A percentile compares a stretch with the other conserved stretches of the same genome.
These are phyloP conservation scores for Gila orcuttii DNA, from an alignment of 2,113 vertebrate species.

Conservation along the genomic window DNA sequence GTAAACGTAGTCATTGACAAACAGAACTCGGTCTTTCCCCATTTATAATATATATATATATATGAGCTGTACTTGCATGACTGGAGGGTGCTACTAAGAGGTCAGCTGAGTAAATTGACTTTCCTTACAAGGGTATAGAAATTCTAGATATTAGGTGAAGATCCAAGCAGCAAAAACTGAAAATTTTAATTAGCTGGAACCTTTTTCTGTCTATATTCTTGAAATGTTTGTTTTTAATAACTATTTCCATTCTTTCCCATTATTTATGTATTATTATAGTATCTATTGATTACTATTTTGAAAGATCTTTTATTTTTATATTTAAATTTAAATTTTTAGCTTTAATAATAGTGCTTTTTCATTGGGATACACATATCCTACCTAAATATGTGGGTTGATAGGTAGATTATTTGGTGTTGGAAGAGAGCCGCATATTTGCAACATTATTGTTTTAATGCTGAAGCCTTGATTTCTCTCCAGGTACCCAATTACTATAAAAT, in stretches of 20 bases:
- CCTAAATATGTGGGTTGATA: background rate
- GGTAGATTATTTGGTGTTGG: background rate
- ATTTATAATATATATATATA: background rate
- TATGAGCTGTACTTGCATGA: background rate
- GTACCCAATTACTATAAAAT: slow-evolving; percentile 99
- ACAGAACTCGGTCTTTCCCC: background rate
- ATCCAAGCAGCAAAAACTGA: too few relatives aligned
- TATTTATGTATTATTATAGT: background rate
- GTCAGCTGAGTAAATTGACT: background rate
- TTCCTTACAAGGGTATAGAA: background rate
- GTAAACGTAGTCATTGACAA: background rate
- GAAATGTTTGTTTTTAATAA: background rate
- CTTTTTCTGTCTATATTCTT: background rate
- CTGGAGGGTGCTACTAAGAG: background rate
- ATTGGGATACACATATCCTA: background rate
- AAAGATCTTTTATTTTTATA: background rate
- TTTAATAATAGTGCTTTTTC: background rate
- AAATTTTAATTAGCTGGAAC: background rate
- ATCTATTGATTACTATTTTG: too few relatives aligned
- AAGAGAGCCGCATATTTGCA: background rate
- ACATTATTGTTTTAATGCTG: background rate
- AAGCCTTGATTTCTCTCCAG: slow-evolving; percentile 67
- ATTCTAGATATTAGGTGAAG: background rate
- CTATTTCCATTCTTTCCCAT: background rate
- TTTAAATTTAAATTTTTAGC: background rate